Conservation (phyloP, 2,888 invertebrate genomes). For the Parnassius apollo region DNA sequence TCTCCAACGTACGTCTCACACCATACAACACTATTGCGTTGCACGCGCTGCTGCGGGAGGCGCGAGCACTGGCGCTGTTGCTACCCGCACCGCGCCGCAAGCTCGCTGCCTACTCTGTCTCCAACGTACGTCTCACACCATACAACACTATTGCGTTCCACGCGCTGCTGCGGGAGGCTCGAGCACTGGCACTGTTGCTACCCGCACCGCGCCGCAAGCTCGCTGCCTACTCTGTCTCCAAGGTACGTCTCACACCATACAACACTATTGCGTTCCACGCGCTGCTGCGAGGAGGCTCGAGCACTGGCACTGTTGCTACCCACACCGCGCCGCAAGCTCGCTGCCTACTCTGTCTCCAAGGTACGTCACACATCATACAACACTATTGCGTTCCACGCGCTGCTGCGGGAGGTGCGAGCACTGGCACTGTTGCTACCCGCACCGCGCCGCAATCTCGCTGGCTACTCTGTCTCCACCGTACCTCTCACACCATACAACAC, state of each 20-base stretch:
- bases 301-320: no score
- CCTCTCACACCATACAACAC: background rate
- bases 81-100: no score
- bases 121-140: no score
- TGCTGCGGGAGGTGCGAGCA: constrained; percentile 88
- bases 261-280: no score
- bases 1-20: constrained; percentile 82
- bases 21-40: no score
- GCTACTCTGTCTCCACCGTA: constrained; percentile 89
- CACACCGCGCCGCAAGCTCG: no score
- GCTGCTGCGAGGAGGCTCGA: no score
- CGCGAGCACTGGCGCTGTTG: no score
- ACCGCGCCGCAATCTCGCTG: constrained; percentile 86
- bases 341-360: no score
- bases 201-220: constrained; percentile 86
- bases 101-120: no score
- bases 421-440: constrained; percentile 85
- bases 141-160: constrained; percentile 83
- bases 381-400: constrained; percentile 86
- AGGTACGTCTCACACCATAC: constrained; percentile 63
- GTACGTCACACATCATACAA: no score
- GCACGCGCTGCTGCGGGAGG: no score
- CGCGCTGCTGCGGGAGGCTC: constrained; percentile 87
- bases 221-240: constrained; percentile 89
- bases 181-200: constrained; percentile 86